Conservation (phyloP, 2,888 invertebrate genomes). For the Phalera bucephala region DNA sequence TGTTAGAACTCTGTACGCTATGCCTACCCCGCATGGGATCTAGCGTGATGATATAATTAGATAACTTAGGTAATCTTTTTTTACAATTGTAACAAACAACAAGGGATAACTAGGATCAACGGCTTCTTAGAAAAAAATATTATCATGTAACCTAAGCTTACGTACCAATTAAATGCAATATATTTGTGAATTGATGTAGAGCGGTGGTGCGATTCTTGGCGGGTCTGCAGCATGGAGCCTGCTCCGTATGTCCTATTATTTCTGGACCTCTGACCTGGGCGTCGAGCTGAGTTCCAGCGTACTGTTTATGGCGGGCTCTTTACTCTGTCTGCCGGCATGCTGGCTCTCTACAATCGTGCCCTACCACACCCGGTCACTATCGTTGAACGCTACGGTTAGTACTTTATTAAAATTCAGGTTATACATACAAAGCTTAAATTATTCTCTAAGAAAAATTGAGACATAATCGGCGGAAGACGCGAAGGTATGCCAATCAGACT, state of each 20-base stretch:
- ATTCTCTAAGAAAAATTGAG: too few relatives aligned
- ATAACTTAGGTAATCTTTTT: too few relatives aligned
- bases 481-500: too few relatives aligned
- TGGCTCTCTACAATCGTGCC: slow-evolving; percentile 71
- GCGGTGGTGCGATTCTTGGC: slow-evolving; percentile 68
- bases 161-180: neutral
- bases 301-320: slow-evolving; percentile 56
- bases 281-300: slow-evolving; percentile 59
- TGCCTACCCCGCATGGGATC: too few relatives aligned
- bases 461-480: too few relatives aligned
- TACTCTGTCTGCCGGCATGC: slow-evolving; percentile 70
- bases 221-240: slow-evolving; percentile 63
- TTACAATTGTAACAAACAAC: too few relatives aligned
- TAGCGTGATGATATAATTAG: too few relatives aligned
- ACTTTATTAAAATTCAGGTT: neutral
- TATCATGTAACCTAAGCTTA: too few relatives aligned
- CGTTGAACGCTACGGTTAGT: slow-evolving; percentile 57
- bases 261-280: slow-evolving; percentile 72
- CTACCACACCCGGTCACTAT: slow-evolving; percentile 52
- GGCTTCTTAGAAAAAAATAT: neutral
- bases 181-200: slow-evolving; percentile 48
- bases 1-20: too few relatives aligned
- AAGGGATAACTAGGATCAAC: neutral
- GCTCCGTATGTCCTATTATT: slow-evolving; percentile 70
- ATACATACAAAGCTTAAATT: neutral